Conservation (phyloP, 2,797 vertebrate genomes). For the Enteromius mattozi region DNA sequence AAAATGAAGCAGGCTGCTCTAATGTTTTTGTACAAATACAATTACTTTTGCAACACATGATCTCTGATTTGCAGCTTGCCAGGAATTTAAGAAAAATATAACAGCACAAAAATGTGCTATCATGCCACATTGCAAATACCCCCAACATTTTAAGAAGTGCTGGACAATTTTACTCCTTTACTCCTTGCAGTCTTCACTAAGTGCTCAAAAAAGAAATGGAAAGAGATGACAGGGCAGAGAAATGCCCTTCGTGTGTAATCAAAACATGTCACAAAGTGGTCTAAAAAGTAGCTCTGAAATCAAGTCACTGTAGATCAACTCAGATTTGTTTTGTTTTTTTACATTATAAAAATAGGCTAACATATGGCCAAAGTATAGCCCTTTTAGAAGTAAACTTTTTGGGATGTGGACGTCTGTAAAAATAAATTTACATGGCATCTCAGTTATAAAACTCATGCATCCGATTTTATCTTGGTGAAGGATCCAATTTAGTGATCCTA, state of each 20-base stretch:
- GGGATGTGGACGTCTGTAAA: too few species aligned
- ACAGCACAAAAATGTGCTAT: not conserved
- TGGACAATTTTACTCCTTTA: not conserved
- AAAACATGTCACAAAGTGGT: not conserved
- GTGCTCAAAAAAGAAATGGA: slow-evolving; percentile 1
- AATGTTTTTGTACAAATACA: not conserved
- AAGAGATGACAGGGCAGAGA: slow-evolving; percentile 38
- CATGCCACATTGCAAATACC: not conserved
- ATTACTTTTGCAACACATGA: not conserved
- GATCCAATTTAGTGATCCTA: too few species aligned
- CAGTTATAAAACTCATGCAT: too few species aligned
- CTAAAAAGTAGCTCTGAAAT: not conserved
- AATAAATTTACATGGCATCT: too few species aligned
- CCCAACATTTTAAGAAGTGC: not conserved
- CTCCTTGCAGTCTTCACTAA: not conserved
- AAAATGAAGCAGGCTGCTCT: not conserved
- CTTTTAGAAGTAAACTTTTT: too few species aligned
- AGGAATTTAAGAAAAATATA: not conserved
- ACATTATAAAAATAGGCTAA: not conserved
- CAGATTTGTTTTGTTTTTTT: not conserved
- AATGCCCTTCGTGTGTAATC: not conserved
- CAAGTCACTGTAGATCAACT: slow-evolving; percentile 28
- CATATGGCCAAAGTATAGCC: not conserved
- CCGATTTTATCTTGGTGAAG: too few species aligned
- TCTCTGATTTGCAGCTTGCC: not conserved